These are phyloP conservation scores for Acrobasis suavella DNA, from an alignment of 2,888 invertebrate genomes.

Conservation along the genomic window DNA sequence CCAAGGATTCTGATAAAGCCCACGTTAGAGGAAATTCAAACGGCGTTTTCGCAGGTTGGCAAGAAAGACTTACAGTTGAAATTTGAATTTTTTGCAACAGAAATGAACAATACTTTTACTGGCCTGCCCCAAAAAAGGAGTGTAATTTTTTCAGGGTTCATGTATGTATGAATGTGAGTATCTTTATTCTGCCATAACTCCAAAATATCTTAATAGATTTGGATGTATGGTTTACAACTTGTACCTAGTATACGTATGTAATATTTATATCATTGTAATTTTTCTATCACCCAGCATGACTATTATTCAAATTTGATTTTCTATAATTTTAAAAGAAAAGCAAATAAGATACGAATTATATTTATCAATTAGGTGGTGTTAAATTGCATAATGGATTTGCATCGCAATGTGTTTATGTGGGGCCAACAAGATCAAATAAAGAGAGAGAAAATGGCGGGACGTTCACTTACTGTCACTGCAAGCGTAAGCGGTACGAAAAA, in stretches of 20 bases:
- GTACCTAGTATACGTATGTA: too few relatives aligned
- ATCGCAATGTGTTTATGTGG: constrained; percentile 90
- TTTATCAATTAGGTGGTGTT: constrained; percentile 65
- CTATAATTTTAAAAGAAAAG: too few relatives aligned
- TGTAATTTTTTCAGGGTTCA: too few relatives aligned
- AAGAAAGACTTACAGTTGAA: constrained; percentile 25
- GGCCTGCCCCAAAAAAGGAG: too few relatives aligned
- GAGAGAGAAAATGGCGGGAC: constrained; percentile 41
- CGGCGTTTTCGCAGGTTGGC: constrained; percentile 83
- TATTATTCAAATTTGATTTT: too few relatives aligned
- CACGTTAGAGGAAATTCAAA: constrained; percentile 87
- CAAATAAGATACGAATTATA: neutral
- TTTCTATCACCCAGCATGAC: too few relatives aligned
- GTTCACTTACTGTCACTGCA: constrained; percentile 38
- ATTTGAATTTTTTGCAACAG: neutral
- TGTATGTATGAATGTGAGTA: too few relatives aligned
- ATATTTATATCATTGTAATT: too few relatives aligned
- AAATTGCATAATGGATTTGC: constrained; percentile 86
- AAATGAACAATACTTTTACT: neutral
- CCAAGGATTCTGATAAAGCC: constrained; percentile 84
- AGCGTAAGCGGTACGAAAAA: constrained; percentile 48
- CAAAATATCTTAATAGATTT: too few relatives aligned
- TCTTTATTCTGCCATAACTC: too few relatives aligned
- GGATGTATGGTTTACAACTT: too few relatives aligned
- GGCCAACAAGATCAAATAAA: constrained; percentile 85